Base-by-base conservation (phyloP, 2,888 invertebrate genomes). In the Amaurobius ferox region DNA sequence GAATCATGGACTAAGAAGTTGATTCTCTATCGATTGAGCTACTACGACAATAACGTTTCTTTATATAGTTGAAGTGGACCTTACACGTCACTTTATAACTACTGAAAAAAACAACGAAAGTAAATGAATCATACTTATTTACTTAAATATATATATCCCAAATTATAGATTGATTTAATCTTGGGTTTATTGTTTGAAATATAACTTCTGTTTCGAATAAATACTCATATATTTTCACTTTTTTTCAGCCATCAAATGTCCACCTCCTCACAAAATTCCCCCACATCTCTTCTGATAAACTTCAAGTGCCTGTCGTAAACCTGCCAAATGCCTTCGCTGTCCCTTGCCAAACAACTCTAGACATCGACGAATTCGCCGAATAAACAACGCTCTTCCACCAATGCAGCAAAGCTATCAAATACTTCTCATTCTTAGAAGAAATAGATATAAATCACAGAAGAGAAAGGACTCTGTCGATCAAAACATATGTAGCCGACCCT, bases 391-490 rank as follows among this genome's bases (percentile, higher is more conserved):
- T 83, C 64, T 70, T 76, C 76, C 64, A 76, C 76, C 44, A 62
- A 70, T 76, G 35, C 48, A 19, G 73, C 48, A 2, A 23, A n/a
- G 79, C 77, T 77, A 77, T 55, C 83, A 78, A 85, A 85, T 85
- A 85, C 83, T 85, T 85, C 83, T 78, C 66, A 28, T 76, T 66
- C 35, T 74, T 67, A 44, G 32, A 48, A 32, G 55, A 80, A 78
- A 70, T 23, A 28, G 55, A 23, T 23, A 1, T 26, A 62, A 61
- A 16, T 44, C 32, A 61, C 26, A 30, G 23, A 35, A 48, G 61
- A 32, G 35, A 48, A 73, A 61, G 30, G 28, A 19, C 40, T 19
- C 39, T 40, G 26, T 19, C 32, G 19, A 70, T 29, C 2, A 64
- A 76, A 76, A 76, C 32, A 32, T 23, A 48, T 44, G 39, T 30